Base-by-base conservation (phyloP, 2,797 vertebrate species). In the Acropternis orthonyx region DNA sequence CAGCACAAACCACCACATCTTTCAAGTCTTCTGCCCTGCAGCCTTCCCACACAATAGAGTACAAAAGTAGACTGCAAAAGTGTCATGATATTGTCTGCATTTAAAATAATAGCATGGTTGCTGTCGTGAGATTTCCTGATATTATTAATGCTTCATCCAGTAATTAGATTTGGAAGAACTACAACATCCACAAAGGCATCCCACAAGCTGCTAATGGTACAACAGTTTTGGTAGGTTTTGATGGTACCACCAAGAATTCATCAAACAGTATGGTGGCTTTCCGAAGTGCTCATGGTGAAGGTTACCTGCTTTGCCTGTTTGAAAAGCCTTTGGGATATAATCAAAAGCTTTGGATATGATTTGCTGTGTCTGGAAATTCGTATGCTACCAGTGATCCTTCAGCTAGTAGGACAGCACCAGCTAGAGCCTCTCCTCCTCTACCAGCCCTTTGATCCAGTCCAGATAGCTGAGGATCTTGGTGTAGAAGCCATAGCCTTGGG, bases 401-500 rank as follows among this genome's bases (percentile, higher is more conserved):
- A 43, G 49, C 39, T 37, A n/a, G 30, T 3, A 34, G n/a, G 73
- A 90, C 36, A 69, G 67, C 39, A 75, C 15, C 26, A 34, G 13
- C 83, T 81, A 97, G 61, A 52, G 32, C n/a, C 58, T 78, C 7
- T 93, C 89, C 26, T 92, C 80, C 17, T 46, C 92, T 77, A 97
- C 39, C 79, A 97, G 95, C 22, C 93, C 93, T 59, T 97, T 97
- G 89, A 98, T 98, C 98, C 98, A 98, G 82, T 98, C 97, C 85
- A 98, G 8, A 4, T 98, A 98, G 72, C 16, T 97, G 93, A 97
- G 91, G 21, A 98, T 21, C 62, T 98, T 98, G 84, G 98, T 98
- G 69, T 98, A 98, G 94, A 98, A 98, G 39, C 98, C 98, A 5
- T 98, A 98, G 12, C 98, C 98, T 6, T 41, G 46, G 4, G 93